Conservation (phyloP, 92 coral and sea anemone species). For the Palythoa grandis region DNA sequence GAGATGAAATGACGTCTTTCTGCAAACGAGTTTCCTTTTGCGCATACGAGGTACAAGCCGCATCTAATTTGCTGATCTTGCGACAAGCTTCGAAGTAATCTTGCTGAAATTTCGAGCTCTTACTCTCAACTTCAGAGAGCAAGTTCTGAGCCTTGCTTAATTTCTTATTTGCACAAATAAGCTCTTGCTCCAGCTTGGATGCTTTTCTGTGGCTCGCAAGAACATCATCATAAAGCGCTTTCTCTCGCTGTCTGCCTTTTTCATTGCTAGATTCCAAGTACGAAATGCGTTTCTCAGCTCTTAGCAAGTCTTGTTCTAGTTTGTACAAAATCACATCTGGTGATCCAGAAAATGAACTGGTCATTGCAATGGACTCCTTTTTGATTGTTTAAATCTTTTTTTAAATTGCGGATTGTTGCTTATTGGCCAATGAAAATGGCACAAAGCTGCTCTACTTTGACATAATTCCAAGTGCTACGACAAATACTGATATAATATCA, state of each 20-base stretch:
- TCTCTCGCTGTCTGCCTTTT: constrained; percentile 26
- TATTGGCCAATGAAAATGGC: neutral
- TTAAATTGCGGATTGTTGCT: neutral
- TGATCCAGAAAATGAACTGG: constrained; percentile 1
- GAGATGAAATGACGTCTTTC: constrained; percentile 42
- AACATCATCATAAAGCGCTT: constrained; percentile 29
- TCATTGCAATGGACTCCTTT: neutral
- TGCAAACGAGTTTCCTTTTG: constrained; percentile 54
- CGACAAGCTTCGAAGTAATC: constrained; percentile 65
- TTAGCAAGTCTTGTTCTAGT: constrained; percentile 37
- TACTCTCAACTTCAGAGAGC: constrained; percentile 51
- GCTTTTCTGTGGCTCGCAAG: constrained; percentile 63
- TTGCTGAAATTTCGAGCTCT: constrained; percentile 44
- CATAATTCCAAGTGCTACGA: neutral
- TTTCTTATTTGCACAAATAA: constrained; percentile 58
- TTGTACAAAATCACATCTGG: constrained; percentile 34
- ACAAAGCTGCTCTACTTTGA: neutral
- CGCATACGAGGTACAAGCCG: constrained; percentile 52
- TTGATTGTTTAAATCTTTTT: neutral
- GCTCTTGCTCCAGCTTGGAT: constrained; percentile 62
- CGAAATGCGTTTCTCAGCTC: constrained; percentile 48
- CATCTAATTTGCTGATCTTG: constrained; percentile 60
- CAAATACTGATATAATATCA: neutral
- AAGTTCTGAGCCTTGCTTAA: constrained; percentile 42
- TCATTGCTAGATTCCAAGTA: constrained; percentile 21